Evolutionary conservation across 2,797 vertebrate species (phyloP).

Genomic region (Tauraco hartlaubi): DNA sequence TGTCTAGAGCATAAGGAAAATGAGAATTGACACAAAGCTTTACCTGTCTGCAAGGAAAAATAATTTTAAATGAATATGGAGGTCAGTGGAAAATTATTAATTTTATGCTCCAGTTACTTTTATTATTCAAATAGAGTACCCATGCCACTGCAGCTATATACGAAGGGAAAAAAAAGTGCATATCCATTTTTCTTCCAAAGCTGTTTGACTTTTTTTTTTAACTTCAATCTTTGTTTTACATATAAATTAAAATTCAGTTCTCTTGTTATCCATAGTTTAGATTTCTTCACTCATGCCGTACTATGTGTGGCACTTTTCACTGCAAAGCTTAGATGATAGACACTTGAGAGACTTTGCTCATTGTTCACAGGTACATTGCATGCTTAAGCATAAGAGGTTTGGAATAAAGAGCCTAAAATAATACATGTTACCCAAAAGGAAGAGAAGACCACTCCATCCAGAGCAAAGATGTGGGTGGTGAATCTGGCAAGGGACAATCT

Average conservation of each 20-base stretch:
- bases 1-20: conserved; percentile 10
- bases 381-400: not conserved
- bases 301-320: not conserved
- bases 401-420: not conserved
- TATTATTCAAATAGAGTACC: conserved; percentile 26
- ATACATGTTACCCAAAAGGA: not conserved
- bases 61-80: conserved; percentile 20
- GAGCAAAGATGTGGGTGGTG: not conserved
- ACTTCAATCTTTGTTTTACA: conserved; percentile 1
- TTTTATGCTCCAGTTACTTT: conserved; percentile 60
- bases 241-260: conserved; percentile 7
- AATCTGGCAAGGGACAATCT: not conserved
- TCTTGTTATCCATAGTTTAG: not conserved
- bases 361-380: not conserved
- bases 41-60: conserved; percentile 43
- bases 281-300: not conserved
- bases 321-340: not conserved
- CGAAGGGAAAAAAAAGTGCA: not conserved
- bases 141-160: not conserved
- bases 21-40: conserved; percentile 27
- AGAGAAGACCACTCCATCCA: not conserved
- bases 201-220: not conserved
- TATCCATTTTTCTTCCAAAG: conserved; percentile 15
- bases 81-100: conserved; percentile 58
- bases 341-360: not conserved